Percentiles rank a stretch among this genome's conserved stretches.
Evolutionary conservation across 1,140 invertebrate species (phyloP).

Genomic region (Drosophila obscura): DNA sequence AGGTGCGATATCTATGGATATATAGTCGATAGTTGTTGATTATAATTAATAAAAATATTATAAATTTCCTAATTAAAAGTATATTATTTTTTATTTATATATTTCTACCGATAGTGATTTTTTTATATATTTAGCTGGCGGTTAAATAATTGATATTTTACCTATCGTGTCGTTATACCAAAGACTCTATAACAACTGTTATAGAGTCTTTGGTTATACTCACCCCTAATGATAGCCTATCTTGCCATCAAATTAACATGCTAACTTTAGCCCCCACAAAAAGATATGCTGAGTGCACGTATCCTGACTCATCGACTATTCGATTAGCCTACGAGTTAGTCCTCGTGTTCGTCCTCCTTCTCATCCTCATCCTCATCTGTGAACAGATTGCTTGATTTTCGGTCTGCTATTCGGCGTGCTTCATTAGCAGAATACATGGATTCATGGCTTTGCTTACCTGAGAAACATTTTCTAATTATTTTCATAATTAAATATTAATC

Average conservation of each 20-base stretch:
- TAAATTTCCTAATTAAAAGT: too few relatives aligned
- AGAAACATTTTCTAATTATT: conserved; percentile 70
- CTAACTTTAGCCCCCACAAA: neutral
- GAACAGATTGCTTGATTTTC: conserved; percentile 17
- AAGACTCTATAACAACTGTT: too few relatives aligned
- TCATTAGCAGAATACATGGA: conserved; percentile 44
- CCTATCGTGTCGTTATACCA: too few relatives aligned
- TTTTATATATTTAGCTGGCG: too few relatives aligned
- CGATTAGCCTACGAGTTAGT: conserved; percentile 39
- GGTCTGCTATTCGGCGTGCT: conserved; percentile 29
- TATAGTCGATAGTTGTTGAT: too few relatives aligned
- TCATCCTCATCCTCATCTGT: conserved; percentile 12
- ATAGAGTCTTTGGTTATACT: too few relatives aligned
- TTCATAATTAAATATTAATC: conserved; percentile 76
- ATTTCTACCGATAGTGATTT: too few relatives aligned
- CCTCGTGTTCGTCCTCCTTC: neutral
- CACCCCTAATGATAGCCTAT: conserved; percentile 3
- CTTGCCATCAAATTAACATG: neutral
- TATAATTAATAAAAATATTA: too few relatives aligned
- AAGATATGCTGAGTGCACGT: conserved; percentile 48
- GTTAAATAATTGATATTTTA: too few relatives aligned
- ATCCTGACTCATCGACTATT: conserved; percentile 63
- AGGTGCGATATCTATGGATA: too few relatives aligned
- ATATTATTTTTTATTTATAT: too few relatives aligned
- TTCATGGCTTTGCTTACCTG: conserved; percentile 22